These are phyloP conservation scores for Clupea harengus DNA, from an alignment of 2,113 vertebrate species.

Conservation along the genomic window DNA sequence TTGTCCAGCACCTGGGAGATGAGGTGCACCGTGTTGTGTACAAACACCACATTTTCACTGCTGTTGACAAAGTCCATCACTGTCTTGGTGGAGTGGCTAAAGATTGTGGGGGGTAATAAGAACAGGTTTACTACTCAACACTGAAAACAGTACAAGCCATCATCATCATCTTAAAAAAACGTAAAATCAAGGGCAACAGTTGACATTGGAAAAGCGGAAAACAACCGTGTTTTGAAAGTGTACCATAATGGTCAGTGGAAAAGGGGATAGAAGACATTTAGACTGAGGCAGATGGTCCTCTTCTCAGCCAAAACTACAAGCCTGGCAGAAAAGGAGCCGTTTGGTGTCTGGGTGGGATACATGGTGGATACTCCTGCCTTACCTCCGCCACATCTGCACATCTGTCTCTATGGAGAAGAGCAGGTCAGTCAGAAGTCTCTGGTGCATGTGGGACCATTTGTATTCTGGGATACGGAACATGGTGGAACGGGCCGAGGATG, in stretches of 20 bases:
- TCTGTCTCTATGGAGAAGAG: conserved; percentile 98
- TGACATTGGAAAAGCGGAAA: too few relatives aligned
- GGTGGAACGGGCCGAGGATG: conserved; percentile 72
- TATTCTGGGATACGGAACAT: conserved; percentile 97
- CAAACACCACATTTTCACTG: conserved; percentile 95
- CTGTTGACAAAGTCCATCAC: conserved; percentile 98
- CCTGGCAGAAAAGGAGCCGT: too few relatives aligned
- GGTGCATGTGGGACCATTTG: conserved; percentile 94
- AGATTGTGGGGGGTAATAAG: background rate
- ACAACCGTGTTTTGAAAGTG: too few relatives aligned
- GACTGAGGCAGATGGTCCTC: too few relatives aligned
- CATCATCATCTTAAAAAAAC: background rate
- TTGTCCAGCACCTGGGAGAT: conserved; percentile 98
- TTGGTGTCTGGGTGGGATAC: too few relatives aligned
- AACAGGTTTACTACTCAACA: background rate
- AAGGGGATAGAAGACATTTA: too few relatives aligned
- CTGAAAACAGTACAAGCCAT: background rate
- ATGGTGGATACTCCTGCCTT: conserved; percentile 9
- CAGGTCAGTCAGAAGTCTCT: conserved; percentile 92
- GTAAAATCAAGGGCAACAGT: background rate
- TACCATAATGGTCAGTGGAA: too few relatives aligned
- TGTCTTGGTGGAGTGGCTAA: conserved; percentile 95
- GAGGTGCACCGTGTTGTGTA: conserved; percentile 97
- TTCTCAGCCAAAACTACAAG: too few relatives aligned
- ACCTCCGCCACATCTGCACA: conserved; percentile 99